Evolutionary conservation across 2,797 vertebrate species (phyloP).

Genomic region (Mormyrus proboscirostris): DNA sequence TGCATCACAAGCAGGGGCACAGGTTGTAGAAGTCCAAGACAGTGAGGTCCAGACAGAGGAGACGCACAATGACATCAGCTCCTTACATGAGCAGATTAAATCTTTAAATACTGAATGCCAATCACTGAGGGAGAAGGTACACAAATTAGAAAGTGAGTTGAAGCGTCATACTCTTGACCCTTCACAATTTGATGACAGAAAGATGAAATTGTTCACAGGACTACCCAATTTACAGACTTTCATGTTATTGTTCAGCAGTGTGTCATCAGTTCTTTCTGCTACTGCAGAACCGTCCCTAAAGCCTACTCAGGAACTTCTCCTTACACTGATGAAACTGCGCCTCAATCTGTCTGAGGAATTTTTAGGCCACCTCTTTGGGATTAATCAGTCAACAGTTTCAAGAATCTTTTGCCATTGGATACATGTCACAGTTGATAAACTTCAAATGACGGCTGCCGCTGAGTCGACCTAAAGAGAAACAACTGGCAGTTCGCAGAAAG

Average conservation of each 20-base stretch:
- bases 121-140: constrained; percentile 27
- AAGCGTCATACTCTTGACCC: constrained; percentile 28
- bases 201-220: constrained; percentile 21
- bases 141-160: constrained; percentile 25
- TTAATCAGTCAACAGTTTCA: constrained; percentile 34
- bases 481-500: neutral
- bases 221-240: constrained; percentile 27
- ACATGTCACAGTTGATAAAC: constrained; percentile 23
- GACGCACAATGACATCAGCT: constrained; percentile 15
- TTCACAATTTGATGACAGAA: constrained; percentile 26
- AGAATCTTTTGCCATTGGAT: constrained; percentile 26
- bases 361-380: constrained; percentile 26
- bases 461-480: neutral
- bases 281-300: neutral
- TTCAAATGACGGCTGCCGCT: neutral
- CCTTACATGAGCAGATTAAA: neutral
- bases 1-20: neutral
- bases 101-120: constrained; percentile 24
- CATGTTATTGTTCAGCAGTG: constrained; percentile 9
- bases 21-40: neutral
- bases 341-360: constrained; percentile 25
- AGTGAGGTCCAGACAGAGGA: constrained; percentile 21
- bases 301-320: constrained; percentile 21
- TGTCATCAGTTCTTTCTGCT: neutral
- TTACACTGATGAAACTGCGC: constrained; percentile 29